Conservation (phyloP, 1,140 invertebrate genomes). For the Platyscapa corneri region DNA sequence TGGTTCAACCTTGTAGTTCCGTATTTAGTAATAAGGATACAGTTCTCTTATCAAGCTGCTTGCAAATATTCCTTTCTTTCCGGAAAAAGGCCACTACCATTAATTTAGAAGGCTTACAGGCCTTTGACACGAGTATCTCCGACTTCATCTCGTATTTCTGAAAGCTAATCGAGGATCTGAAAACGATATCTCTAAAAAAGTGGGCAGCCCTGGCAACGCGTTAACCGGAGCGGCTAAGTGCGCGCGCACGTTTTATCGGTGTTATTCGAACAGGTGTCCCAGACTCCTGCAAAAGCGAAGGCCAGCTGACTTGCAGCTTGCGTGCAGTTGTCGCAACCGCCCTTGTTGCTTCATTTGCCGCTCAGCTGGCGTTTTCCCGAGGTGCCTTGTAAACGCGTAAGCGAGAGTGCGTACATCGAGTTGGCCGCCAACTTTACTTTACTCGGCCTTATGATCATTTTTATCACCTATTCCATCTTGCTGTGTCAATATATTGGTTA, state of each 20-base stretch:
- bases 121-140: too few species aligned
- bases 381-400: too few species aligned
- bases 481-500: neutral
- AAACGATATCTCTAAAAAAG: conserved; percentile 1
- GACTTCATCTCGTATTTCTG: neutral
- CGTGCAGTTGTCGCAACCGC: neutral
- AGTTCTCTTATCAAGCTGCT: too few species aligned
- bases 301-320: conserved; percentile 68
- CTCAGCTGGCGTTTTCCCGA: too few species aligned
- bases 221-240: neutral
- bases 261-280: conserved; percentile 61
- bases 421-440: too few species aligned
- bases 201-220: neutral
- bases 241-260: neutral
- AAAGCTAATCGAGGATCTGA: conserved; percentile 8
- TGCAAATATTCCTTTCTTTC: too few species aligned
- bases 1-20: too few species aligned
- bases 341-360: neutral
- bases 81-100: too few species aligned
- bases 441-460: neutral
- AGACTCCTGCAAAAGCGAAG: conserved; percentile 42
- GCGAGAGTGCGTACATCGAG: too few species aligned
- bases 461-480: neutral
- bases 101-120: too few species aligned
- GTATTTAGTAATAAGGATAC: too few species aligned